Evolutionary conservation across 1,140 invertebrate genomes (phyloP).

Genomic region (Apis florea): DNA sequence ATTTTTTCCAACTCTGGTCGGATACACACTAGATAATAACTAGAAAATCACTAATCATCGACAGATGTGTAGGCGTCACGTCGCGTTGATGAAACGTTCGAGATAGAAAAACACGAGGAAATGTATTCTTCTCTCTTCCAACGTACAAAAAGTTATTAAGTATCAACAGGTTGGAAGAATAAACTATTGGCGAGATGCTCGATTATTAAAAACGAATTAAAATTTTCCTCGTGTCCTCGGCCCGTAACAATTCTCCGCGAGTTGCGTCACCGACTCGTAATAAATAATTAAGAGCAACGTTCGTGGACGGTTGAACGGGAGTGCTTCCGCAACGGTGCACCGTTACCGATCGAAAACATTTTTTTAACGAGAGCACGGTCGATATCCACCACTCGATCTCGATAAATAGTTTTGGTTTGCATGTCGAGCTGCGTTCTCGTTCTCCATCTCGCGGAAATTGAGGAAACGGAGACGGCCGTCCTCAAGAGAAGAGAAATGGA

Average conservation of each 20-base stretch:
- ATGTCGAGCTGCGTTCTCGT: neutral
- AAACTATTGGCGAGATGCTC: neutral
- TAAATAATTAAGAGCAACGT: constrained; percentile 34
- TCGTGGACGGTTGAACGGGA: constrained; percentile 11
- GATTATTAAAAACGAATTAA: neutral
- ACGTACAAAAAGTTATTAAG: neutral
- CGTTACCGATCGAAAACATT: constrained; percentile 34
- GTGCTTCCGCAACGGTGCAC: constrained; percentile 33
- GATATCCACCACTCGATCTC: neutral
- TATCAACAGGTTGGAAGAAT: neutral
- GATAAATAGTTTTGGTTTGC: neutral
- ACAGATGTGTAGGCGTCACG: too few relatives aligned
- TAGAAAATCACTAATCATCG: too few relatives aligned
- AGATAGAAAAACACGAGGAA: too few relatives aligned
- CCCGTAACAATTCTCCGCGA: neutral
- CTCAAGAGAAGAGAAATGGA: neutral
- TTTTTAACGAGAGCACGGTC: neutral
- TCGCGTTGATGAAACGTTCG: too few relatives aligned
- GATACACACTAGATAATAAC: too few relatives aligned
- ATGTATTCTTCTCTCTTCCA: too few relatives aligned
- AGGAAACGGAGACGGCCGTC: neutral
- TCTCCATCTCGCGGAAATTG: neutral
- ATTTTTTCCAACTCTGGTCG: too few relatives aligned
- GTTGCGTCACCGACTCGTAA: neutral
- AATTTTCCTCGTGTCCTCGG: neutral